Base-by-base conservation (phyloP, 2,113 vertebrate genomes). In the Canis aureus region DNA sequence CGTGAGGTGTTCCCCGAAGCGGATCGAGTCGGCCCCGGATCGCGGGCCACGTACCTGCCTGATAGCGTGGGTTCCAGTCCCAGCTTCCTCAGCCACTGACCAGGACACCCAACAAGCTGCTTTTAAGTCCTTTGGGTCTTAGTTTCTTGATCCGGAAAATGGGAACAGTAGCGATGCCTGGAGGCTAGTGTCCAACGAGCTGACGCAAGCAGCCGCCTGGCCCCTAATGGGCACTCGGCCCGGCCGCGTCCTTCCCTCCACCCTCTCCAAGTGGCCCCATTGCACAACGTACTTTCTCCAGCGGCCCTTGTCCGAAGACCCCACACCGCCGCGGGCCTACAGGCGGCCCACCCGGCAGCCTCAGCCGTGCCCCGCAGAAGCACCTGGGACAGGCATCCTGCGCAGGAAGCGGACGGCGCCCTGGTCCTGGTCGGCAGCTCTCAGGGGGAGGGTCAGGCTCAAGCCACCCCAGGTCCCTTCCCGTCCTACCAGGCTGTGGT, bases 401-500 rank as follows among this genome's bases (percentile, higher is more conserved):
- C 43, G 43, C 43, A 43, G 43, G 43, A 8, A 43, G 43, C 7
- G 5, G 43, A 8, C 43, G 43, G 43, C 43, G 43, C 43, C 43
- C 43, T 43, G 43, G 43, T 43, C 43, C 43, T 43, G 43, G 43
- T 43, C 43, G 6, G 43, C 43, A 43, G 43, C 43, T 43, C 43
- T 43, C 1, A 7, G 43, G 43, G 43, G 43, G 71, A 60, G 93
- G 96, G 86, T 97, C 91, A 97, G 80, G n/a, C 79, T 89, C 84
- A 93, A 79, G 93, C 93, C 95, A 89, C 93, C 81, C 38, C 86
- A 96, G 51, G 78, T 82, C 43, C 11, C n/a, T 91, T 91, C 12
- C 78, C 59, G 78, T 67, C 92, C 86, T 97, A 93, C 97, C 95
- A 95, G 89, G 97, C 95, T 89, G 23, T 74, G 73, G 20, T 83